Evolutionary conservation across 2,113 vertebrate species (phyloP).

Genomic region (Danionella cerebrum): DNA sequence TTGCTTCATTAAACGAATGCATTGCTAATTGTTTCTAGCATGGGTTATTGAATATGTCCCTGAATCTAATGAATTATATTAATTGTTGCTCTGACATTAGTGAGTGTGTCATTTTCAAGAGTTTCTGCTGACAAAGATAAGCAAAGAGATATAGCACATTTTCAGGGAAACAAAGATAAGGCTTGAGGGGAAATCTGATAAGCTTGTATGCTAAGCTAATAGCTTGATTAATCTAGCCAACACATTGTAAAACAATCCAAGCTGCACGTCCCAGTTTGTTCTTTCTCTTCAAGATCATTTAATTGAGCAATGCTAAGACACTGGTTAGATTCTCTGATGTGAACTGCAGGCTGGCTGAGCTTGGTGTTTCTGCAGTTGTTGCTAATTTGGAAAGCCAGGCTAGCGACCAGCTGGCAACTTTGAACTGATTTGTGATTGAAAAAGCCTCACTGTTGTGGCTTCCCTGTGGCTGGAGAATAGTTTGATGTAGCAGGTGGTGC

Average conservation of each 20-base stretch:
- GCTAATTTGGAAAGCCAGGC: background rate
- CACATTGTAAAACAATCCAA: background rate
- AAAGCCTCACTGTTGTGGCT: background rate
- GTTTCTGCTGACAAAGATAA: background rate
- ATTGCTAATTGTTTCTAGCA: constrained; percentile 9
- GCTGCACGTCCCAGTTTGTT: constrained; percentile 1
- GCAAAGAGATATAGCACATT: background rate
- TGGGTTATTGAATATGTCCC: background rate
- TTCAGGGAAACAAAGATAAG: background rate
- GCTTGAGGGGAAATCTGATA: constrained; percentile 9
- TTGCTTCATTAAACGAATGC: background rate
- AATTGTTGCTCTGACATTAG: background rate
- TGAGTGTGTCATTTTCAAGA: background rate
- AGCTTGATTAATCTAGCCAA: background rate
- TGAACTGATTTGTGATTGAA: constrained; percentile 16
- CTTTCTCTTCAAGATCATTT: background rate
- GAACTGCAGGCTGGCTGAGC: background rate
- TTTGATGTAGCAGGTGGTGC: constrained; percentile 11
- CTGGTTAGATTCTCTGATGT: background rate
- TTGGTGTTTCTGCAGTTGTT: background rate
- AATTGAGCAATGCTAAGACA: background rate
- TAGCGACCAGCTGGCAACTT: constrained; percentile 20
- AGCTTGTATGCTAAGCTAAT: background rate
- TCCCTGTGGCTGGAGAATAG: background rate
- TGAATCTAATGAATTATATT: background rate